Conservation (phyloP, 2,797 vertebrate genomes). For the Acanthurus leucopareius region DNA sequence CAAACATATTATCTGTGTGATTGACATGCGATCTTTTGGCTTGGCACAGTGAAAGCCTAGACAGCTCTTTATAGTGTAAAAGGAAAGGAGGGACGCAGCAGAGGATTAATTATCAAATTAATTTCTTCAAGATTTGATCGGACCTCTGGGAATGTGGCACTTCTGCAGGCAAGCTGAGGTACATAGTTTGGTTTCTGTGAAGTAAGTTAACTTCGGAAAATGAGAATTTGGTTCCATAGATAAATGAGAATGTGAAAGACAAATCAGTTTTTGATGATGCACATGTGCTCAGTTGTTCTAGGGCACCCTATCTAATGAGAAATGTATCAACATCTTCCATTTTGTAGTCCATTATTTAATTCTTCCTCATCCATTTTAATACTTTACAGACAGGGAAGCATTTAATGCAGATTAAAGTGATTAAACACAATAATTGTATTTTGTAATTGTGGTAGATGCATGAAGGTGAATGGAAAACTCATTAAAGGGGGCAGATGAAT, state of each 20-base stretch:
- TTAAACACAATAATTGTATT: constrained; percentile 59
- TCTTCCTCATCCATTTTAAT: neutral
- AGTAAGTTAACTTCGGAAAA: constrained; percentile 12
- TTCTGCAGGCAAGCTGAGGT: neutral
- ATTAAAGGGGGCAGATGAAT: constrained; percentile 85
- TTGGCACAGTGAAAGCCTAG: constrained; percentile 74
- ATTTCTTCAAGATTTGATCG: constrained; percentile 48
- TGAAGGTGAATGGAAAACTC: constrained; percentile 87
- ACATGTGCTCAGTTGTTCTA: constrained; percentile 26
- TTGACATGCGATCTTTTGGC: constrained; percentile 71
- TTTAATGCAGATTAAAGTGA: constrained; percentile 44
- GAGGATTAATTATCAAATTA: constrained; percentile 60
- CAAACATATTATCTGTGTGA: constrained; percentile 81
- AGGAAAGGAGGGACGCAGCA: constrained; percentile 54
- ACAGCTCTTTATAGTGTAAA: constrained; percentile 59
- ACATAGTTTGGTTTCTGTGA: constrained; percentile 21
- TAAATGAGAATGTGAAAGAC: constrained; percentile 17
- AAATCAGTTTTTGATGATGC: constrained; percentile 11
- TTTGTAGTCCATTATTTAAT: constrained; percentile 27
- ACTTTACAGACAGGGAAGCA: constrained; percentile 21
- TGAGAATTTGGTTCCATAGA: constrained; percentile 29
- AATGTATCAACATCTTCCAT: constrained; percentile 28
- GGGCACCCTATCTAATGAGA: constrained; percentile 17
- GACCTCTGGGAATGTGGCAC: constrained; percentile 11
- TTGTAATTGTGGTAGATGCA: constrained; percentile 69